Percentiles rank a stretch among this genome's conserved stretches.
Conservation (phyloP, 2,797 vertebrate genomes). For the Apogon hyalosoma region DNA sequence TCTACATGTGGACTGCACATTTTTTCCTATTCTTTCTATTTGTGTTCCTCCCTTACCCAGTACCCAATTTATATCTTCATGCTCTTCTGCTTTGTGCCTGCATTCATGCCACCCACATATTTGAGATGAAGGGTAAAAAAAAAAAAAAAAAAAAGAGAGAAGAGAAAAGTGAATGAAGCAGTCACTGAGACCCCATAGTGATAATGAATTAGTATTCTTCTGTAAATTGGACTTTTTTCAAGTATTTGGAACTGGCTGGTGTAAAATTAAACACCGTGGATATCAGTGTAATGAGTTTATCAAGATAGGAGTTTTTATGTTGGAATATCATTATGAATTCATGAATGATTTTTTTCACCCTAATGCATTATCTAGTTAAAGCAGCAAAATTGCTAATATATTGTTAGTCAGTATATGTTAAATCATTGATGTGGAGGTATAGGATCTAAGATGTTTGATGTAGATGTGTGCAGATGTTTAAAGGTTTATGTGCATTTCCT, state of each 20-base stretch:
- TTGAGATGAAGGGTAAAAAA: conserved; percentile 18
- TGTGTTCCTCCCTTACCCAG: conserved; percentile 4
- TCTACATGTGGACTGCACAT: conserved; percentile 11
- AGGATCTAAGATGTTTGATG: background rate
- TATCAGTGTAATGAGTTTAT: conserved; percentile 31
- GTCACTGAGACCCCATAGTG: conserved; percentile 32
- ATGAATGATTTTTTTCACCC: background rate
- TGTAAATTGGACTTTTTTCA: conserved; percentile 70
- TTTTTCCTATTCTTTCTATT: background rate
- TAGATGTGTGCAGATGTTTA: background rate
- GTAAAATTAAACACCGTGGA: conserved; percentile 35
- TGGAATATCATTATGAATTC: background rate
- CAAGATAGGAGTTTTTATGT: background rate
- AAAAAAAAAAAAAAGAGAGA: conserved; percentile 2
- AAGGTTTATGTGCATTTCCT: conserved; percentile 5
- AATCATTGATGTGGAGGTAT: background rate
- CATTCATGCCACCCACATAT: conserved; percentile 31
- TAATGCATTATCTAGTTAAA: background rate
- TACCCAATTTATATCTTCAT: conserved; percentile 8
- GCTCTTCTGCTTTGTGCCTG: conserved; percentile 18
- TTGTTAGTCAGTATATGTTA: background rate
- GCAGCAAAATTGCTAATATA: background rate
- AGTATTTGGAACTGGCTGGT: conserved; percentile 21
- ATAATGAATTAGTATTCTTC: conserved; percentile 87
- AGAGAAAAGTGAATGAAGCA: conserved; percentile 15